A percentile compares a stretch with the other conserved stretches of the same genome.
phyloP scores from a whole-genome alignment of 2,888 invertebrate species.

The Teleiodes luculella region DNA sequence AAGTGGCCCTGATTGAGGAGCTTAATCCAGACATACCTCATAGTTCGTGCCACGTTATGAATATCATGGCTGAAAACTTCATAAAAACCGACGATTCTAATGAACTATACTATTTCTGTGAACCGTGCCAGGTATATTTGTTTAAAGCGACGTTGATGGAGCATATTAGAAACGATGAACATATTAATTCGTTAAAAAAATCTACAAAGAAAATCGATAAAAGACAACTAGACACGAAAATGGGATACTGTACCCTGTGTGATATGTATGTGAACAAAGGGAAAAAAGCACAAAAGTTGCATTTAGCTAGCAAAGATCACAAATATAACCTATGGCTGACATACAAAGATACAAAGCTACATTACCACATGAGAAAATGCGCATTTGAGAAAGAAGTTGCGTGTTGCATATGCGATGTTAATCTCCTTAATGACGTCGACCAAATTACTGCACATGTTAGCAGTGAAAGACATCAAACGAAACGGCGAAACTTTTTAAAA shows the following conservation, averaged over 20 bases:
- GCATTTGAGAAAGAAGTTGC: not conserved
- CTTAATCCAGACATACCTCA: too few relatives aligned
- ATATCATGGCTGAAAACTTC: not conserved
- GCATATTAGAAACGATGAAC: not conserved
- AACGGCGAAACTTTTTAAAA: not conserved
- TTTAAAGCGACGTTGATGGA: not conserved
- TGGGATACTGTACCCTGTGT: too few relatives aligned
- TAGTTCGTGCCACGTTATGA: too few relatives aligned
- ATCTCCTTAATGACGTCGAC: not conserved
- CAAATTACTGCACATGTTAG: not conserved
- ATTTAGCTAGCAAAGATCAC: not conserved
- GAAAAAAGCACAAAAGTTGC: not conserved
- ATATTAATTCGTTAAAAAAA: not conserved
- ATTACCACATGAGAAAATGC: not conserved
- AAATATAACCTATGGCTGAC: not conserved
- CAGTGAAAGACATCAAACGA: not conserved
- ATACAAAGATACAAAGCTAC: not conserved
- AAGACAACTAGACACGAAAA: too few relatives aligned
- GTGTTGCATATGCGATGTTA: not conserved
- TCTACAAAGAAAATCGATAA: not conserved
- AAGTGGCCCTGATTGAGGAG: too few relatives aligned
- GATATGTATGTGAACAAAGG: not conserved
- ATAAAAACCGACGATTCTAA: not conserved
- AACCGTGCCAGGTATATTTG: not conserved
- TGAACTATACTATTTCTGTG: not conserved